These are phyloP conservation scores for Augiades crinisus DNA, from an alignment of 2,888 invertebrate genomes.

Conservation along the genomic window DNA sequence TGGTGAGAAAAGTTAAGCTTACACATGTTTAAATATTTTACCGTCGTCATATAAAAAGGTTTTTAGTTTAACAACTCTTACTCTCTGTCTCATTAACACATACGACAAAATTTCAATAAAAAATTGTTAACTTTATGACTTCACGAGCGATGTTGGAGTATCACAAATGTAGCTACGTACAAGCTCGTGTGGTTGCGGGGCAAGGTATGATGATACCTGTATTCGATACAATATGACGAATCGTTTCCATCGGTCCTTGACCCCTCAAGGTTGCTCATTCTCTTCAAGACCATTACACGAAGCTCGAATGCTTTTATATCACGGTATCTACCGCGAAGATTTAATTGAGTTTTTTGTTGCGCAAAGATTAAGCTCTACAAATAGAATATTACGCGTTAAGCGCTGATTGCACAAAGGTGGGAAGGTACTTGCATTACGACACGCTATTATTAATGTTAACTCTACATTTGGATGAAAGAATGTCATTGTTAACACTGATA, in stretches of 20 bases:
- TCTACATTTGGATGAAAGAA: slow-evolving; percentile 34
- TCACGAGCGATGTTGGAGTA: too few relatives aligned
- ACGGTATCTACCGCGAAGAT: slow-evolving; percentile 5
- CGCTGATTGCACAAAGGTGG: slow-evolving; percentile 19
- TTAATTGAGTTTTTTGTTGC: slow-evolving; percentile 22
- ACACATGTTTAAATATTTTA: too few relatives aligned
- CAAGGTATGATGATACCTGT: neutral
- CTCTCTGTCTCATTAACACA: neutral
- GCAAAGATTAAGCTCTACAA: slow-evolving; percentile 21
- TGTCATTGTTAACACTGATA: slow-evolving; percentile 35
- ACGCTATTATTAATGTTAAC: slow-evolving; percentile 21
- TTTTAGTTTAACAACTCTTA: too few relatives aligned
- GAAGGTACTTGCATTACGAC: slow-evolving; percentile 18
- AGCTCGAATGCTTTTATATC: slow-evolving; percentile 10
- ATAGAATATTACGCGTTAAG: slow-evolving; percentile 14
- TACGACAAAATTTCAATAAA: slow-evolving; percentile 3
- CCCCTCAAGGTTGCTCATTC: slow-evolving; percentile 37
- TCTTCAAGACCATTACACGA: slow-evolving; percentile 17
- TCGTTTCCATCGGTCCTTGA: slow-evolving; percentile 25
- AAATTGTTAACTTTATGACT: too few relatives aligned
- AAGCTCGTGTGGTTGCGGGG: neutral
- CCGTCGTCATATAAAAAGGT: too few relatives aligned
- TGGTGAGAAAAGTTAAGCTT: too few relatives aligned
- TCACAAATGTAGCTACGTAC: too few relatives aligned
- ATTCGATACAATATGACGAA: slow-evolving; percentile 32